Conservation (phyloP, 2,113 vertebrate species). For the Trachemys scripta region DNA sequence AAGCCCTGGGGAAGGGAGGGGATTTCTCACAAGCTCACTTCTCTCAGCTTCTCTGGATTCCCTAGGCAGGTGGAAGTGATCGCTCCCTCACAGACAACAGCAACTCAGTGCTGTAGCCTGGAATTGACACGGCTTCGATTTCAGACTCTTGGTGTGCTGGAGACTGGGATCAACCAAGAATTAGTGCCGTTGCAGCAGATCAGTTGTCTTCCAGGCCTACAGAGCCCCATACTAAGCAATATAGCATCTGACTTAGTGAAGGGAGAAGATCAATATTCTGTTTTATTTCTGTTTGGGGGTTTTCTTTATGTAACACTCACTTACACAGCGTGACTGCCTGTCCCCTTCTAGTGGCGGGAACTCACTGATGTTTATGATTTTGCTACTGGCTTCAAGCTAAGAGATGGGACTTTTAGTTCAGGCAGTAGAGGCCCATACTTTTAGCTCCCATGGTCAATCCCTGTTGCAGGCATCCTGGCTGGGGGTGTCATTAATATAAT, state of each 20-base stretch:
- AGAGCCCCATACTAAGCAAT: neutral
- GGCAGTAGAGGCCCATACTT: neutral
- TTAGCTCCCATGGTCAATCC: neutral
- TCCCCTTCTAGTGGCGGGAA: neutral
- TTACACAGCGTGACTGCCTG: neutral
- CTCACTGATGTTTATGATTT: neutral
- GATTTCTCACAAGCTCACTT: slow-evolving; percentile 26
- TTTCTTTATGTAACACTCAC: neutral
- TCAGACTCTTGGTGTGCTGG: neutral
- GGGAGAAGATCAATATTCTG: neutral
- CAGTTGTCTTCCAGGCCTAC: neutral
- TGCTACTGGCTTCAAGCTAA: neutral
- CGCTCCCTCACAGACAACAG: neutral
- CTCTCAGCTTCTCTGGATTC: slow-evolving; percentile 21
- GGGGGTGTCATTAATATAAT: neutral
- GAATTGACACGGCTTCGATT: neutral
- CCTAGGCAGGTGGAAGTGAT: slow-evolving; percentile 37
- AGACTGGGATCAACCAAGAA: neutral
- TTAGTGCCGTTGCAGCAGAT: neutral
- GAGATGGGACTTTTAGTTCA: neutral
- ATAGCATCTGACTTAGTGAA: neutral
- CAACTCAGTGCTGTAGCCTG: neutral
- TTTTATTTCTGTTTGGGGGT: neutral
- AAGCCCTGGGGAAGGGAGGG: neutral
- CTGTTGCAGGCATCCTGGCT: too few relatives aligned